Percentiles rank a stretch among this genome's conserved stretches.
Conservation (phyloP, 2,113 vertebrate genomes). For the Pachypanchax playfairii region DNA sequence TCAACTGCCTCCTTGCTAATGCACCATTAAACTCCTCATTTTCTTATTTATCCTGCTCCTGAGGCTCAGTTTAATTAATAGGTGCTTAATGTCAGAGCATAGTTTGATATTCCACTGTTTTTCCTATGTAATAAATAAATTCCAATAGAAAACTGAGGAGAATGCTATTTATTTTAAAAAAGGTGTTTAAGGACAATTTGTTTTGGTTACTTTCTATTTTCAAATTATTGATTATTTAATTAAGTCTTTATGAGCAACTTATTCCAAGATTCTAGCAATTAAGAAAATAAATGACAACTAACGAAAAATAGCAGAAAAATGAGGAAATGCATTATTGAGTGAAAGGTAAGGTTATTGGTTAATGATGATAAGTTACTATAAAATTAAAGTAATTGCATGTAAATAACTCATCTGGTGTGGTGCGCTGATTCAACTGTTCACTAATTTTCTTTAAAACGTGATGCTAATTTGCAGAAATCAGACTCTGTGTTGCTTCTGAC, state of each 20-base stretch:
- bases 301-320: too few relatives aligned
- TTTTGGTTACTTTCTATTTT: not conserved
- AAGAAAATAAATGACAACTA: not conserved
- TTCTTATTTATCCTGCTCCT: slow-evolving; percentile 63
- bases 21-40: slow-evolving; percentile 63
- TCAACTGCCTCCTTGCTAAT: slow-evolving; percentile 58
- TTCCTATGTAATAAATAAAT: slow-evolving; percentile 21
- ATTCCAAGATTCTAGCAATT: not conserved
- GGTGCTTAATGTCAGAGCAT: slow-evolving; percentile 32
- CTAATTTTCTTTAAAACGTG: not conserved
- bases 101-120: slow-evolving; percentile 29
- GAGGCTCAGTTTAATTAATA: slow-evolving; percentile 55
- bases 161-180: not conserved
- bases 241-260: not conserved
- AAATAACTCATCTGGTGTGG: not conserved
- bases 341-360: not conserved
- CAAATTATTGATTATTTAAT: not conserved
- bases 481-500: not conserved
- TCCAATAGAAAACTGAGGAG: slow-evolving; percentile 1
- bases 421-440: not conserved
- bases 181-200: not conserved
- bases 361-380: too few relatives aligned
- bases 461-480: not conserved
- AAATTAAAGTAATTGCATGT: not conserved
- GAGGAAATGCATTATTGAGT: not conserved